phyloP scores from a whole-genome alignment of 1,140 invertebrate species.

The Scaptomyza pallida region DNA sequence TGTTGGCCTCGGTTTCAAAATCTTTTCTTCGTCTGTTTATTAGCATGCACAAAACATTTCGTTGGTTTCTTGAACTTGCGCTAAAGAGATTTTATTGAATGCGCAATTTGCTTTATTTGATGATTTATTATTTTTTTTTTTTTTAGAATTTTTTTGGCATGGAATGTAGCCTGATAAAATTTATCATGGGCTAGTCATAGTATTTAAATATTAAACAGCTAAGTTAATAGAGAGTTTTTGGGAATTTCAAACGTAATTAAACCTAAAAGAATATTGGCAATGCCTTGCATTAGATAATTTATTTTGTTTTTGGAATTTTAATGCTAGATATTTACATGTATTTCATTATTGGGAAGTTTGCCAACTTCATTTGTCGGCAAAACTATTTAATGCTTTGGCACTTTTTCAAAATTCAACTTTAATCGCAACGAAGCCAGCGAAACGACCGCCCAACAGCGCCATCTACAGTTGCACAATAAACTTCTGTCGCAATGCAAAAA shows the following conservation, averaged over 20 bases:
- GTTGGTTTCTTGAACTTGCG: conserved; percentile 63
- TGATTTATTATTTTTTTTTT: conserved; percentile 13
- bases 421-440: conserved; percentile 29
- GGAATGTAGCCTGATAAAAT: conserved; percentile 43
- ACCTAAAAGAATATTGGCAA: too few relatives aligned
- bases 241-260: too few relatives aligned
- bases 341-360: conserved; percentile 7
- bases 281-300: too few relatives aligned
- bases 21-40: conserved; percentile 15
- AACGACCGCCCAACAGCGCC: conserved; percentile 16
- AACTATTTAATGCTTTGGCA: conserved; percentile 70
- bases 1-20: conserved; percentile 29
- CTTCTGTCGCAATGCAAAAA: conserved; percentile 55
- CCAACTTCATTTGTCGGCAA: conserved; percentile 24
- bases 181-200: conserved; percentile 8
- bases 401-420: conserved; percentile 67
- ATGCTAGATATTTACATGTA: too few relatives aligned
- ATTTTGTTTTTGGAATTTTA: background rate
- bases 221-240: background rate
- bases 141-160: too few relatives aligned
- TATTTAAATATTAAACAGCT: background rate
- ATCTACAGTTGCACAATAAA: conserved; percentile 49
- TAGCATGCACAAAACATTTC: conserved; percentile 38
- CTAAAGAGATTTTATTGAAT: conserved; percentile 51
- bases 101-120: conserved; percentile 32